A percentile compares a stretch with the other conserved stretches of the same genome.
Conservation (phyloP, 2,888 invertebrate genomes). For the Apantesis nais region DNA sequence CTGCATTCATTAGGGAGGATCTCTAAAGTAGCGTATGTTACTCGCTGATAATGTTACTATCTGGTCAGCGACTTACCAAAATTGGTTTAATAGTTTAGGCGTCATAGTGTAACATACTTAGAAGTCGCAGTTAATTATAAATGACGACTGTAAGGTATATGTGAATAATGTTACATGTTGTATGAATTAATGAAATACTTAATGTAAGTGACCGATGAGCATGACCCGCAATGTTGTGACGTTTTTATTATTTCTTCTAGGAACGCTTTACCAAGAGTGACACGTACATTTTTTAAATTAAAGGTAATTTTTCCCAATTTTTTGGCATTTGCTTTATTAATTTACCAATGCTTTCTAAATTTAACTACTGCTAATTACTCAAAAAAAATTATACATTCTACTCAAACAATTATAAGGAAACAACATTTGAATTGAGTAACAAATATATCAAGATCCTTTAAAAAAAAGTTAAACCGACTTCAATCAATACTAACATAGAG, state of each 20-base stretch:
- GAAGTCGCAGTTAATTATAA: not conserved
- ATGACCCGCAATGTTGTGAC: slow-evolving; percentile 75
- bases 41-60: no score
- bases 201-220: slow-evolving; percentile 50
- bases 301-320: slow-evolving; percentile 75
- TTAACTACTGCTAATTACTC: slow-evolving; percentile 10
- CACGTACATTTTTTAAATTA: slow-evolving; percentile 93
- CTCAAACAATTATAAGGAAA: not conserved
- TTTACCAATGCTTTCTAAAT: slow-evolving; percentile 45
- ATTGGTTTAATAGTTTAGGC: no score
- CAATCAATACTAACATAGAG: no score
- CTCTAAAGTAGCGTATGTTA: no score
- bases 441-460: no score
- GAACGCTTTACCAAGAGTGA: slow-evolving; percentile 92
- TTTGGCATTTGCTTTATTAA: slow-evolving; percentile 45
- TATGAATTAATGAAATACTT: not conserved
- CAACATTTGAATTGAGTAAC: not conserved
- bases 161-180: not conserved
- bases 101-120: not conserved
- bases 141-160: not conserved
- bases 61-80: no score
- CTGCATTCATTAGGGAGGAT: no score
- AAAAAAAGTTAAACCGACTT: no score
- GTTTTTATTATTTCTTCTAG: slow-evolving; percentile 88
- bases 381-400: not conserved